Conservation (phyloP, 2,888 invertebrate species). For the Pegoplata infirma region DNA sequence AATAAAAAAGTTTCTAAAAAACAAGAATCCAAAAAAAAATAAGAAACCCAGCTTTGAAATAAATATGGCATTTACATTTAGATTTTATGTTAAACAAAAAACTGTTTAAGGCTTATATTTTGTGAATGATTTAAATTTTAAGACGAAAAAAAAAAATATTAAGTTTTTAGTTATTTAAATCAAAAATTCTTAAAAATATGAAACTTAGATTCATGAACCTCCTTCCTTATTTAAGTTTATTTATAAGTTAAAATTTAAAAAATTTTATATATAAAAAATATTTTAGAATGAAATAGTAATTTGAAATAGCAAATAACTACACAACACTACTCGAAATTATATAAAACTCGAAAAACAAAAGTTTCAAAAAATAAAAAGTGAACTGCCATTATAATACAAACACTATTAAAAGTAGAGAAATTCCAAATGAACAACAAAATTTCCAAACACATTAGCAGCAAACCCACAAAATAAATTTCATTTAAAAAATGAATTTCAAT, state of each 20-base stretch:
- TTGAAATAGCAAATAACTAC: not conserved
- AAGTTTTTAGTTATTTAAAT: constrained; percentile 13
- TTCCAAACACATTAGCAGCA: too few species aligned
- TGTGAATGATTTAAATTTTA: constrained; percentile 35
- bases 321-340: not conserved
- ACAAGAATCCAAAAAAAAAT: not conserved
- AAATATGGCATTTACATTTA: constrained; percentile 58
- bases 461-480: too few species aligned
- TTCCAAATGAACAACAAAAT: too few species aligned
- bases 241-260: not conserved
- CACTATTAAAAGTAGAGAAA: not conserved
- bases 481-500: too few species aligned
- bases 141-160: constrained; percentile 6
- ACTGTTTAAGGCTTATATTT: constrained; percentile 42
- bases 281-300: not conserved
- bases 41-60: constrained; percentile 43
- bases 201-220: too few species aligned
- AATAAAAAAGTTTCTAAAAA: constrained; percentile 8
- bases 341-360: not conserved
- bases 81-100: constrained; percentile 35
- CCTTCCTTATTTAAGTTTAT: constrained; percentile 3
- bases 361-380: not conserved
- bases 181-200: not conserved
- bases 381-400: constrained; percentile 30
- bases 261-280: not conserved